Percentiles rank a stretch among this genome's conserved stretches.
phyloP scores from a whole-genome alignment of 2,113 vertebrate species.

The Pseudopipra pipra region DNA sequence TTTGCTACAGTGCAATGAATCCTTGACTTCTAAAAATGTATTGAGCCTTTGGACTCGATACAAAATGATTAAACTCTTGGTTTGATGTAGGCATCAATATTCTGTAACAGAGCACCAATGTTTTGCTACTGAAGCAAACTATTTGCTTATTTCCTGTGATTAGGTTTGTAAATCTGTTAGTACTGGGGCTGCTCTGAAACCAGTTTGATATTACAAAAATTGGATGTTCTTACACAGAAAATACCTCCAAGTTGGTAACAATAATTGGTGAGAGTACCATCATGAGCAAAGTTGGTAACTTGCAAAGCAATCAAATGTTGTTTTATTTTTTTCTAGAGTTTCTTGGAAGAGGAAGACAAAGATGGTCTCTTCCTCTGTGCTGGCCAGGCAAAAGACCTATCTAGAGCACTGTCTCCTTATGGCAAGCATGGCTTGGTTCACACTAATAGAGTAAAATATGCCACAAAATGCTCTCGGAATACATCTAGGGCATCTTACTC shows the following conservation, averaged over 20 bases:
- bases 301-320: neutral
- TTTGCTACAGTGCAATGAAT: neutral
- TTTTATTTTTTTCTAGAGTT: conserved; percentile 43
- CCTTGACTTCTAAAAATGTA: neutral
- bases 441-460: neutral
- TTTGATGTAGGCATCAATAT: neutral
- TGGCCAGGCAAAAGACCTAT: neutral
- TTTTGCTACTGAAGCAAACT: neutral
- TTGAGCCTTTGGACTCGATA: neutral
- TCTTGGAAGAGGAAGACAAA: conserved; percentile 13
- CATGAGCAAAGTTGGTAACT: neutral
- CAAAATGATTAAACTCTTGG: neutral
- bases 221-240: neutral
- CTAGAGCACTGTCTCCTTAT: neutral
- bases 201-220: neutral
- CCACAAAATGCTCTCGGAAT: neutral
- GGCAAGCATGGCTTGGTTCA: neutral
- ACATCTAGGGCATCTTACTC: neutral
- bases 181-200: neutral
- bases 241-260: neutral
- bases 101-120: neutral
- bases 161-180: neutral
- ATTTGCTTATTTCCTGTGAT: neutral
- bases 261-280: neutral
- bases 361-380: neutral